Base-by-base conservation (phyloP, 2,797 vertebrate genomes). In the Silurus lanzhouensis region DNA sequence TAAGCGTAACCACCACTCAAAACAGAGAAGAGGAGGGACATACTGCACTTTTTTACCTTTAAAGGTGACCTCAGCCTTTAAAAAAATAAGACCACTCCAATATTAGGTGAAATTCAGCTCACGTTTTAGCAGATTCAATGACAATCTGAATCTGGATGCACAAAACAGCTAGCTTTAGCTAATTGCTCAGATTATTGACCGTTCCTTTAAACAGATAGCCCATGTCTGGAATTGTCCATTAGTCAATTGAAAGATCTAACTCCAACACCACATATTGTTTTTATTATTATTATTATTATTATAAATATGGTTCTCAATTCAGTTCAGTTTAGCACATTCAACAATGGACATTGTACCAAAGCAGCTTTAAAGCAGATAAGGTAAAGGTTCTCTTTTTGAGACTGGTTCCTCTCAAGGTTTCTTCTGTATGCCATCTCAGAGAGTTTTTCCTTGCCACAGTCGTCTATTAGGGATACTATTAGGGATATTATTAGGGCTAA, bases 11-110 rank as follows among this genome's bases (percentile, higher is more conserved):
- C 52, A 60, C 5, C 22, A 60, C 20, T n/a, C 14, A 46, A 82
- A 71, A 25, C 83, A 66, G 46, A 27, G 15, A 66, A 83, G 57
- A 74, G 68, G 82, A 83, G n/a, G 60, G 61, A 66, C 22, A 17
- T 46, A 52, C n/a, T 48, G 44, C 61, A 80, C 61, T 80, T 80
- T 38, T 52, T 80, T n/a, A 80, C 78, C 78, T 80, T 80, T 66
- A 80, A 52, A 66, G 61, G n/a, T 52, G 78, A 64, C 48, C 25
- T 80, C 77, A 9, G 19, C 5, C 19, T 63, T 52, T 52, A 52
- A 10, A 52, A 52, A 5, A 27, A 57, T n/a, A 8, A 31, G 55
- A 55, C 20, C 22, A 72, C 44, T 48, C 10, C 71, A 58, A 38
- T 13, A 31, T 58, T 76, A 19, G 15, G 17, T 31, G 5, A n/a